phyloP scores from a whole-genome alignment of 2,113 vertebrate genomes.

The Scopus umbretta region DNA sequence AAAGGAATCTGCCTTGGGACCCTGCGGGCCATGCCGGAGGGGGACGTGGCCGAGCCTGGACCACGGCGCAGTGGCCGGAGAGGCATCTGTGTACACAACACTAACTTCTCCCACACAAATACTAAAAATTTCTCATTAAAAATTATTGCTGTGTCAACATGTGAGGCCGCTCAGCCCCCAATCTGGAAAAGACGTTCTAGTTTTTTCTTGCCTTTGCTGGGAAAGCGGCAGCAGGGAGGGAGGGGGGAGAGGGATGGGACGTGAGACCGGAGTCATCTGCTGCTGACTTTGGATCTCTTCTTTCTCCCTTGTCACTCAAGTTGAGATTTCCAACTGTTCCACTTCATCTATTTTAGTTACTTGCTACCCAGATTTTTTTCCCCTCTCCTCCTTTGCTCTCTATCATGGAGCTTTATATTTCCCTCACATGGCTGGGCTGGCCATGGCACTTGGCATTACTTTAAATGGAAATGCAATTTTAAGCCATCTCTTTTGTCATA shows the following conservation, averaged over 20 bases:
- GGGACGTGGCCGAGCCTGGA: slow-evolving; percentile 69
- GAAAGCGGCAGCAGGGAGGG: not conserved
- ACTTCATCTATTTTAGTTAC: slow-evolving; percentile 58
- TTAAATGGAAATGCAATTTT: slow-evolving; percentile 62
- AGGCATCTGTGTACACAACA: slow-evolving; percentile 88
- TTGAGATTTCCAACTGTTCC: slow-evolving; percentile 43
- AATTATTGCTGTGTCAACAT: slow-evolving; percentile 85
- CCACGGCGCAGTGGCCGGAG: slow-evolving; percentile 62
- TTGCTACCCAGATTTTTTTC: slow-evolving; percentile 32
- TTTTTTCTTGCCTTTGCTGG: slow-evolving; percentile 47
- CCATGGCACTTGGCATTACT: not conserved
- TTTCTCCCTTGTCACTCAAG: slow-evolving; percentile 45
- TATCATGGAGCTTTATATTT: slow-evolving; percentile 20
- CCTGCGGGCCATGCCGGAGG: slow-evolving; percentile 69
- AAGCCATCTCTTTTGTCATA: slow-evolving; percentile 22
- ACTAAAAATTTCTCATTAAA: slow-evolving; percentile 83
- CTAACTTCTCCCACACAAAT: slow-evolving; percentile 84
- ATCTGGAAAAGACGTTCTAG: slow-evolving; percentile 76
- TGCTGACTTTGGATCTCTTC: slow-evolving; percentile 50
- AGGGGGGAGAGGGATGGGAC: slow-evolving; percentile 25
- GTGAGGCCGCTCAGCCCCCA: slow-evolving; percentile 68
- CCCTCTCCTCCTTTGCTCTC: slow-evolving; percentile 1
- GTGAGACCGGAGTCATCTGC: slow-evolving; percentile 58
- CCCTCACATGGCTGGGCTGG: slow-evolving; percentile 39
- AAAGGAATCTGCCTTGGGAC: slow-evolving; percentile 88